Conservation (phyloP, 2,113 vertebrate species). For the Ahaetulla prasina region DNA sequence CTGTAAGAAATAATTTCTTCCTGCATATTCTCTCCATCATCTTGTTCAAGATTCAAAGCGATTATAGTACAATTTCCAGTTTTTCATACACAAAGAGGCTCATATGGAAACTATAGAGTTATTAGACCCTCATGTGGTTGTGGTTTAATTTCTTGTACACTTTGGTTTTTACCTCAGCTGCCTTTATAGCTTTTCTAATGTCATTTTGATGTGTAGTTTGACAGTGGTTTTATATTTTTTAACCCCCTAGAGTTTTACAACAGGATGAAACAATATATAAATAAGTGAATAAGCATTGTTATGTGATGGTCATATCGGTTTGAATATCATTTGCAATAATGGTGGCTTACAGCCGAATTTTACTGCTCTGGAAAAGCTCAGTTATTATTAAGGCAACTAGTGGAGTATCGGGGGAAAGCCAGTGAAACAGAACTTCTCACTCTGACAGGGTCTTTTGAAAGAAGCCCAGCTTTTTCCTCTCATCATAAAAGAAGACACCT, state of each 20-base stretch:
- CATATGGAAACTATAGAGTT: background rate
- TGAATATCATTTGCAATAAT: background rate
- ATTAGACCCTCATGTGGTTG: background rate
- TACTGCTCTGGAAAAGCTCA: background rate
- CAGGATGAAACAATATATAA: background rate
- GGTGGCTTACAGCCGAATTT: background rate
- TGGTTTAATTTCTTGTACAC: background rate
- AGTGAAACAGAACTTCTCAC: background rate
- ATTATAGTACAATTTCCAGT: background rate
- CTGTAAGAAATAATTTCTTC: background rate
- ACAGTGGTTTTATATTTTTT: background rate
- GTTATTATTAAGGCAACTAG: background rate
- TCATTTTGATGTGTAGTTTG: background rate
- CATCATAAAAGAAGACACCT: conserved; percentile 30
- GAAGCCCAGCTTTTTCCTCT: background rate
- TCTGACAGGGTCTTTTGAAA: background rate
- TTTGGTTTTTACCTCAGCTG: background rate
- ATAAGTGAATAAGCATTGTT: background rate
- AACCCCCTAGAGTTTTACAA: background rate
- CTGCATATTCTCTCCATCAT: background rate
- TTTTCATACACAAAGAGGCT: background rate
- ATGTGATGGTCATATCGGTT: background rate
- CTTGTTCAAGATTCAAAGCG: background rate
- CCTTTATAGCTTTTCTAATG: background rate
- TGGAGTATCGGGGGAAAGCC: background rate